These are phyloP conservation scores for Polypedilum pembai DNA, from an alignment of 1,140 invertebrate species.

Conservation along the genomic window DNA sequence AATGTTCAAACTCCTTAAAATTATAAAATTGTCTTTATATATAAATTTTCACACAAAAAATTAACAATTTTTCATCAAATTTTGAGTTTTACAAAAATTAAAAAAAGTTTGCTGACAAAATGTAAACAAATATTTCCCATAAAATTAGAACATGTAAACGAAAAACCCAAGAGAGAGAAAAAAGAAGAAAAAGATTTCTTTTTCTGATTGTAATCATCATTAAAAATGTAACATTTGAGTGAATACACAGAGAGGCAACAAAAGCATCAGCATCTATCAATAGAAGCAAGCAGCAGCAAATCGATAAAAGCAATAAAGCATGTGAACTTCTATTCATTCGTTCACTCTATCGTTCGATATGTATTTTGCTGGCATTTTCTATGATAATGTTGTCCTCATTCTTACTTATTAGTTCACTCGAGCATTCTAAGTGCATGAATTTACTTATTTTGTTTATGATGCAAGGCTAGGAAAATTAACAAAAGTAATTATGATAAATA, in stretches of 20 bases:
- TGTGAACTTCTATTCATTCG: background rate
- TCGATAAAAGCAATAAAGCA: slow-evolving; percentile 6
- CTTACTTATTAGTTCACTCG: background rate
- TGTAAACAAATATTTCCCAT: too few relatives aligned
- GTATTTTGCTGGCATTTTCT: background rate
- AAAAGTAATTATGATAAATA: too few relatives aligned
- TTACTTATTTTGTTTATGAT: background rate
- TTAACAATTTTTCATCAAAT: too few relatives aligned
- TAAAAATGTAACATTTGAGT: slow-evolving; percentile 7
- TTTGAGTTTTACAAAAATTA: too few relatives aligned
- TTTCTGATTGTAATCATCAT: slow-evolving; percentile 9
- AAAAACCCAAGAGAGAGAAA: too few relatives aligned
- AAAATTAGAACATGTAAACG: too few relatives aligned
- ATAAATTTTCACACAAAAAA: too few relatives aligned
- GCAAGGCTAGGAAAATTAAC: background rate
- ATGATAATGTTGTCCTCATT: background rate
- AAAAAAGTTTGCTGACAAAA: too few relatives aligned
- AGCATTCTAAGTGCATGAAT: background rate
- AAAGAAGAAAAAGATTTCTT: too few relatives aligned
- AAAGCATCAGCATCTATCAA: background rate
- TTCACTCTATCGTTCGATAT: background rate
- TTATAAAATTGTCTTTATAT: too few relatives aligned
- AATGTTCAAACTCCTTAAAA: too few relatives aligned
- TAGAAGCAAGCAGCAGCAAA: slow-evolving; percentile 4
- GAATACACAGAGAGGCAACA: background rate